Evolutionary conservation across 1,140 invertebrate species (phyloP).

Genomic region (Telenomus remus): DNA sequence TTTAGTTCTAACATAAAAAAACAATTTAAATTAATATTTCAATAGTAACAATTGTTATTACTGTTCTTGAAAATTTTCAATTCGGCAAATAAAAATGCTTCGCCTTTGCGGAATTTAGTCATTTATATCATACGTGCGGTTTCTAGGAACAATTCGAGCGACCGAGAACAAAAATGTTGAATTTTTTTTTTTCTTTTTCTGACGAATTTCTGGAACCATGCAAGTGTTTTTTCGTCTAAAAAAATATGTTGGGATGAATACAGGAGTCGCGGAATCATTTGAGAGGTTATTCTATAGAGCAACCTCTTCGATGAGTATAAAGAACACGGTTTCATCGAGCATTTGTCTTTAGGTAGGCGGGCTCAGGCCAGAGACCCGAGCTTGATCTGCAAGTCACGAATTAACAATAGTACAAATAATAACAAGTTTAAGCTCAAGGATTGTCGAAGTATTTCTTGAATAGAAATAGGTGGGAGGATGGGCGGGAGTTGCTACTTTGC

Average conservation of each 20-base stretch:
- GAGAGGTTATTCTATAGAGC: constrained; percentile 36
- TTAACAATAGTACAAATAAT: constrained; percentile 76
- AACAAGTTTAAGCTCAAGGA: constrained; percentile 66
- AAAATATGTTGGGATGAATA: constrained; percentile 24
- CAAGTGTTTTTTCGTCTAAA: constrained; percentile 54
- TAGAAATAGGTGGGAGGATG: constrained; percentile 6
- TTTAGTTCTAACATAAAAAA: too few relatives aligned
- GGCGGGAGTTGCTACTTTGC: constrained; percentile 60
- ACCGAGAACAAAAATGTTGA: constrained; percentile 23
- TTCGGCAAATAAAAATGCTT: too few relatives aligned
- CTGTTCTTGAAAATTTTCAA: too few relatives aligned
- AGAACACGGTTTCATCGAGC: constrained; percentile 30
- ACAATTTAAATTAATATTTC: too few relatives aligned
- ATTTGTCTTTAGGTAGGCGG: constrained; percentile 71
- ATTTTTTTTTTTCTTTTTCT: constrained; percentile 51
- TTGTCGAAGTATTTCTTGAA: constrained; percentile 63
- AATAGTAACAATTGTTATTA: too few relatives aligned
- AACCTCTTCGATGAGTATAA: too few relatives aligned
- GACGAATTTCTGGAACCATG: constrained; percentile 49
- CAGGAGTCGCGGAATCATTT: constrained; percentile 48
- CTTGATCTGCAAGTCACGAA: constrained; percentile 73
- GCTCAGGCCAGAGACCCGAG: constrained; percentile 58
- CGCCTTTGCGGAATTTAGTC: constrained; percentile 11
- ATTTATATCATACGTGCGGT: constrained; percentile 29
- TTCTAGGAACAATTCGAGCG: constrained; percentile 26